Percentiles rank a stretch among this genome's conserved stretches.
Evolutionary conservation across 30 jellyfish, hydroid and myxozoan species (phyloP).

Genomic region (Aurelia aurita): DNA sequence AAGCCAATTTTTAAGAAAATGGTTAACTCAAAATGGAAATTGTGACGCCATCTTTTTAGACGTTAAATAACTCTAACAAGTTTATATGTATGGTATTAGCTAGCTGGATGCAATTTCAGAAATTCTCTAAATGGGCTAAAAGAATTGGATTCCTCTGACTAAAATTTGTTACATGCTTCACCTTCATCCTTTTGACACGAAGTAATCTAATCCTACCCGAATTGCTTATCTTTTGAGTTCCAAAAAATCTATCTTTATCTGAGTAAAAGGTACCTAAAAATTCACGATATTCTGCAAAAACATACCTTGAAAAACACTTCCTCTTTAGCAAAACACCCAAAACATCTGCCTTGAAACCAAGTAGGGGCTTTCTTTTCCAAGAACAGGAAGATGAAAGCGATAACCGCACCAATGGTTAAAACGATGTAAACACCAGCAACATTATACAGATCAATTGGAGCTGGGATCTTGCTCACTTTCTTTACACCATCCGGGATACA

Average conservation of each 20-base stretch:
- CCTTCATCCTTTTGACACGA: too few species aligned
- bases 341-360: conserved; percentile 80
- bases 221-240: neutral
- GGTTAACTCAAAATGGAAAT: too few species aligned
- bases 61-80: too few species aligned
- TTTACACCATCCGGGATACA: conserved; percentile 67
- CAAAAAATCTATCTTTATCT: neutral
- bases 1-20: too few species aligned
- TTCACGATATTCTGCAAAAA: too few species aligned
- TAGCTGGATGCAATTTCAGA: too few species aligned
- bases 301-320: conserved; percentile 45
- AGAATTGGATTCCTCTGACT: too few species aligned
- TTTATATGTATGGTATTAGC: too few species aligned
- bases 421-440: conserved; percentile 88
- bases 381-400: conserved; percentile 62
- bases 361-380: conserved; percentile 61
- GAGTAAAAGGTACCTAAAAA: too few species aligned
- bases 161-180: too few species aligned
- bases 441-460: conserved; percentile 67
- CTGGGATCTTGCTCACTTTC: conserved; percentile 37
- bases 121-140: too few species aligned
- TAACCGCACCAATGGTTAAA: conserved; percentile 78
- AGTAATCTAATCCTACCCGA: neutral
- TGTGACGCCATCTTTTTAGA: too few species aligned
- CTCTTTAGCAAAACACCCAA: conserved; percentile 67